These are phyloP conservation scores for Sabatieria punctata DNA, from an alignment of 2,888 invertebrate genomes.

Conservation along the genomic window DNA sequence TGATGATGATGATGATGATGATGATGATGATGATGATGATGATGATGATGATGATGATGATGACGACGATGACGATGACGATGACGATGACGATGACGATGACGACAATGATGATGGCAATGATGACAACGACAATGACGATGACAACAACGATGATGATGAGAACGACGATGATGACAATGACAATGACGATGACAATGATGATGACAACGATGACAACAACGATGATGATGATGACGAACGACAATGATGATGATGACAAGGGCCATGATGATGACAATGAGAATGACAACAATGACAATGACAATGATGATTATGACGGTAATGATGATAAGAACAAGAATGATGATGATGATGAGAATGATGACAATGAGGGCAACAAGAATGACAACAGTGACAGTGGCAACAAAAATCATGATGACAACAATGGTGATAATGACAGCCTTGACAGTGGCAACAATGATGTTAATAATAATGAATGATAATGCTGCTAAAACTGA, in stretches of 20 bases:
- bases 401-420: too few species aligned
- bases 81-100: slow-evolving; percentile 3
- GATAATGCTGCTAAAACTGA: too few species aligned
- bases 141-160: background rate
- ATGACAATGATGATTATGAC: too few species aligned
- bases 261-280: background rate
- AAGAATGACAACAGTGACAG: too few species aligned
- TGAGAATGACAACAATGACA: too few species aligned
- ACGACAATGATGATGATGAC: background rate
- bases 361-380: too few species aligned
- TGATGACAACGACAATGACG: slow-evolving; percentile 4
- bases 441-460: too few species aligned
- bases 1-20: slow-evolving; percentile 7
- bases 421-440: too few species aligned
- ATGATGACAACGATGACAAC: slow-evolving; percentile 5
- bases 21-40: slow-evolving; percentile 8
- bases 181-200: slow-evolving; percentile 4
- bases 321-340: too few species aligned
- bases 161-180: too few species aligned
- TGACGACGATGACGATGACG: slow-evolving; percentile 5
- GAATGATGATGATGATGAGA: too few species aligned
- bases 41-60: slow-evolving; percentile 8
- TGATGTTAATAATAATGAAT: too few species aligned
- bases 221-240: slow-evolving; percentile 4
- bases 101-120: slow-evolving; percentile 4